Percentiles rank a stretch among this genome's conserved stretches.
These are phyloP conservation scores for Heteromormyrus szaboi DNA, from an alignment of 2,797 vertebrate species.

Conservation along the genomic window DNA sequence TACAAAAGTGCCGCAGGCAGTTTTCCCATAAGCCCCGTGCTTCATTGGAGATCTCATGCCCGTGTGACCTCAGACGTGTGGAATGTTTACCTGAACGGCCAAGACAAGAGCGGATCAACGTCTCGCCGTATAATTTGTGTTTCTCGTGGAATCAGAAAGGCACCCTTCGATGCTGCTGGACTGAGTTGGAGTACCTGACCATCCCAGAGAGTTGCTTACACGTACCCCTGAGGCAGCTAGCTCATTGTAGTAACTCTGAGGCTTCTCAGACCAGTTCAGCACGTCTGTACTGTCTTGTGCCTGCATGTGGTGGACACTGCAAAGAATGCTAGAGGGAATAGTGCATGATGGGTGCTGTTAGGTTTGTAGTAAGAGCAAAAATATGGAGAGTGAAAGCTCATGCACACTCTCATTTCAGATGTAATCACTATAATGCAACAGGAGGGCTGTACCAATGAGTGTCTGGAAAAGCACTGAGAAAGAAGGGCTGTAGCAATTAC, in stretches of 20 bases:
- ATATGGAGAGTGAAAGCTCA: background rate
- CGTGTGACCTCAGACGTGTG: conserved; percentile 15
- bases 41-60: background rate
- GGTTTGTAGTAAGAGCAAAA: background rate
- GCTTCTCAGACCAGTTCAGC: background rate
- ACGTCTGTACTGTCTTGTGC: background rate
- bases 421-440: background rate
- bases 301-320: background rate
- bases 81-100: conserved; percentile 3
- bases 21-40: conserved; percentile 1
- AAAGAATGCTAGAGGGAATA: background rate
- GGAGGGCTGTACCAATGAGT: background rate
- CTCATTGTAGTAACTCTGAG: background rate
- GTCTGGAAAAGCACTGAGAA: background rate
- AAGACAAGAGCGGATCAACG: background rate
- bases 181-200: background rate
- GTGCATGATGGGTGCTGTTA: background rate
- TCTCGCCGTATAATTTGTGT: background rate
- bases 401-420: background rate
- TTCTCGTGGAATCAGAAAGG: background rate
- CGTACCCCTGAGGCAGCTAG: background rate
- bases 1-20: background rate
- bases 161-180: background rate
- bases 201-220: background rate
- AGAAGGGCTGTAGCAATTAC: background rate